phyloP scores from a whole-genome alignment of 2,113 vertebrate species.

The Lynx canadensis region DNA sequence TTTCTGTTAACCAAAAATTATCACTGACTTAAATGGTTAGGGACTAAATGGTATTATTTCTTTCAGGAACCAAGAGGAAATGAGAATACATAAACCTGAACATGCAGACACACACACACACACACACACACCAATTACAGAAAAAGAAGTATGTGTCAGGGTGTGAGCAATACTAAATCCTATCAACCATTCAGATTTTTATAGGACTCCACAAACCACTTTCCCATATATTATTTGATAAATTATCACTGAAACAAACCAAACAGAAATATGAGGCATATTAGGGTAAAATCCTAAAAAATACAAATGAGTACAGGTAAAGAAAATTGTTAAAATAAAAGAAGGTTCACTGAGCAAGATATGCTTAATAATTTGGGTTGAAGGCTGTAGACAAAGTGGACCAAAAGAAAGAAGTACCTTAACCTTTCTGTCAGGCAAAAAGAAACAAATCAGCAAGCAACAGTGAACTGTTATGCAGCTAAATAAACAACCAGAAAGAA shows the following conservation, averaged over 20 bases:
- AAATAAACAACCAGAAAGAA: constrained; percentile 77
- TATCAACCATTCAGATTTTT: background rate
- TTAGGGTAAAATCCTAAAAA: constrained; percentile 14
- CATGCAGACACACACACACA: background rate
- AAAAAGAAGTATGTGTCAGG: background rate
- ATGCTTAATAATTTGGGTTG: constrained; percentile 32
- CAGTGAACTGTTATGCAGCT: constrained; percentile 53
- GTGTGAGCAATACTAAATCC: background rate
- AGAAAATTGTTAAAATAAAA: background rate
- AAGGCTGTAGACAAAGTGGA: background rate
- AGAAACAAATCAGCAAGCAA: constrained; percentile 66
- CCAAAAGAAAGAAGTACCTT: background rate
- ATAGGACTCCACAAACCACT: background rate
- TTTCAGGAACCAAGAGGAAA: background rate
- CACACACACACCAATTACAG: background rate
- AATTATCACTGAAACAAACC: background rate
- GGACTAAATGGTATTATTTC: background rate
- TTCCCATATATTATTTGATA: background rate
- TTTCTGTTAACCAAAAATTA: background rate
- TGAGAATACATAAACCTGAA: background rate
- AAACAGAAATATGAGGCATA: background rate
- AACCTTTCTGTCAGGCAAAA: constrained; percentile 49
- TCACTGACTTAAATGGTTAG: background rate
- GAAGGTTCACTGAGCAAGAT: background rate
- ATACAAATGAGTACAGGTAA: background rate